Percentiles rank a stretch among this genome's conserved stretches.
These are phyloP conservation scores for Glandiceps talaboti DNA, from an alignment of 53 echinoderm and acorn worm genomes.

Conservation along the genomic window DNA sequence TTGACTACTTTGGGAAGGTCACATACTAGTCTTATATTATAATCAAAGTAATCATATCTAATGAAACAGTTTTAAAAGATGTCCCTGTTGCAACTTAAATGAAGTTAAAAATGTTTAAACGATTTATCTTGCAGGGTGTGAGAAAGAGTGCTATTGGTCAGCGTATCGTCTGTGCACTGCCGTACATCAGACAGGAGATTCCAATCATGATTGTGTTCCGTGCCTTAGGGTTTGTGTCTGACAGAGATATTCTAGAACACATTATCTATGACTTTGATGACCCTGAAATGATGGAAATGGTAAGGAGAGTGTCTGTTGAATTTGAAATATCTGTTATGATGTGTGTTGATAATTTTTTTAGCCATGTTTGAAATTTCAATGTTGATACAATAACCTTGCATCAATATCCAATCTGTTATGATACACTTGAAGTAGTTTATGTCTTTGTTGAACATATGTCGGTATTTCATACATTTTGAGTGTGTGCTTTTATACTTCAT, in stretches of 20 bases:
- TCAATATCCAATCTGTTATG: too few relatives aligned
- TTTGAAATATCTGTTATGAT: background rate
- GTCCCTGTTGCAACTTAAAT: too few relatives aligned
- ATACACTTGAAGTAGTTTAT: too few relatives aligned
- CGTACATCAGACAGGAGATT: conserved; percentile 84
- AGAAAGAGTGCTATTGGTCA: conserved; percentile 97
- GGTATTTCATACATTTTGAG: too few relatives aligned
- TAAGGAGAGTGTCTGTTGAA: conserved; percentile 15
- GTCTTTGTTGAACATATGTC: too few relatives aligned
- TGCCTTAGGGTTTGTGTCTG: conserved; percentile 84
- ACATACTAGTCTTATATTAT: too few relatives aligned
- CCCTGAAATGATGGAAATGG: conserved; percentile 99
- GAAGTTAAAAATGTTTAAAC: too few relatives aligned
- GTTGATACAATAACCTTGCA: too few relatives aligned
- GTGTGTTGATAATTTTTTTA: background rate
- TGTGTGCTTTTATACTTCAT: too few relatives aligned
- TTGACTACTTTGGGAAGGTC: too few relatives aligned
- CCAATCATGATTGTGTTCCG: conserved; percentile 96
- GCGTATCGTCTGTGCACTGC: conserved; percentile 69
- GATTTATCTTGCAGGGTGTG: conserved; percentile 54
- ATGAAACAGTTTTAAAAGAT: too few relatives aligned
- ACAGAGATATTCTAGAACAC: conserved; percentile 96
- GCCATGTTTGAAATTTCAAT: background rate
- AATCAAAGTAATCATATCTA: too few relatives aligned
- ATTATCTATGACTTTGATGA: conserved; percentile 99